A percentile compares a stretch with the other conserved stretches of the same genome.
Evolutionary conservation across 2,113 vertebrate species (phyloP).

Genomic region (Pao palembangensis): DNA sequence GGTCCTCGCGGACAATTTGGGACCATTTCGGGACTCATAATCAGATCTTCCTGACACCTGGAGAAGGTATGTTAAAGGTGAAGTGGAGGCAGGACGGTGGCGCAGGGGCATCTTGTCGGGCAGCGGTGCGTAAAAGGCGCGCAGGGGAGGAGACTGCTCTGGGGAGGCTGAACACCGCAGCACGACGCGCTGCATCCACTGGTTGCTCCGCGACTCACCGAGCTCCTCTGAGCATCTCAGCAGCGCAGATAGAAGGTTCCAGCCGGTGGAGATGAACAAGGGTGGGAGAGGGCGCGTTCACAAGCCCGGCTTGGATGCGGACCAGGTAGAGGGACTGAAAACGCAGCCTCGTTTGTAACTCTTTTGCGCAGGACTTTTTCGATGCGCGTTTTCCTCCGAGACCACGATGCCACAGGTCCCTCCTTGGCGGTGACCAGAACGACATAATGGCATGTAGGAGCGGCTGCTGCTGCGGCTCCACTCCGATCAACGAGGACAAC

Average conservation of each 20-base stretch:
- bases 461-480: conserved; percentile 76
- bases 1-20: conserved; percentile 10
- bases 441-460: conserved; percentile 84
- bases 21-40: conserved; percentile 2
- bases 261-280: conserved; percentile 1
- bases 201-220: conserved; percentile 36
- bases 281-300: neutral
- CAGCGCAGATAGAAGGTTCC: neutral
- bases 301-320: neutral
- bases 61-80: neutral
- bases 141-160: conserved; percentile 48
- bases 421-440: conserved; percentile 29
- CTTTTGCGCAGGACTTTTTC: conserved; percentile 15
- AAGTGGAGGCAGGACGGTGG: neutral
- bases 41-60: neutral
- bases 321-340: too few relatives aligned
- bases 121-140: conserved; percentile 59
- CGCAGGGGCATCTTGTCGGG: neutral
- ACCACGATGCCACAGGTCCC: conserved; percentile 46
- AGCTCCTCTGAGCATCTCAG: conserved; percentile 2
- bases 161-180: conserved; percentile 40
- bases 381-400: neutral
- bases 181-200: conserved; percentile 45
- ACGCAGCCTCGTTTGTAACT: neutral
- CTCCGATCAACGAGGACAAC: conserved; percentile 87